Base-by-base conservation (phyloP, 2,888 invertebrate genomes). In the Xestia rhomboidea region DNA sequence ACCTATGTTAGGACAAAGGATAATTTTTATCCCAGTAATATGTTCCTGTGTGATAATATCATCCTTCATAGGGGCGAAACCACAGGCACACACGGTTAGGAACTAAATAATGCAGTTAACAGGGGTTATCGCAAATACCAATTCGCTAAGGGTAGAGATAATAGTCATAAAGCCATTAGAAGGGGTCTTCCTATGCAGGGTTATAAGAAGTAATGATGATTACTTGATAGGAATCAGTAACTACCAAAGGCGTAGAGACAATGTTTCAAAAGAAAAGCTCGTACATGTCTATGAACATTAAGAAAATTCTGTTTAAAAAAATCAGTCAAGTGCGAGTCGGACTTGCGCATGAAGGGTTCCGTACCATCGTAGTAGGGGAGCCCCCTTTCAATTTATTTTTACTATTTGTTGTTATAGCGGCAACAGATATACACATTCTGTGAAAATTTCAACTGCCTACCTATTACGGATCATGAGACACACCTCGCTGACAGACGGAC, bases 161-260 rank as follows among this genome's bases (percentile, higher is more conserved):
- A 77, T 54, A 21, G 15, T n/a, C 51, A 64, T 30, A n/a, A 21
- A 62, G 62, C 34, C 51, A 38, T 51, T 63, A 44, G 21, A 63
- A 38, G 38, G 54, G 38, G 13, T 64, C 38, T 38, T 8, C 18
- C 24, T 15, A 62, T n/a, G n/a, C 0, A 79, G 11, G 15, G 21
- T 64, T n/a, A 15, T 79, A 54, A 72, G 15, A 80, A 46, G 21
- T 79, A 3, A 63, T n/a, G 51, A 64, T 64, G 11, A 72, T n/a
- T 15, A 79, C 4, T 63, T 72, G 44, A 79, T 54, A n/a, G 24
- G 41, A 49, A 41, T 49, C 38, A 21, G 21, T 41, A 41, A 60
- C 41, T n/a, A 67, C 15, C 11, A 49, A 5, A 10, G 24, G 5
- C 11, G 1, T 21, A 69, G 49, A 15, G 49, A 44, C 2, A 24